Base-by-base conservation (phyloP, 1,140 invertebrate species). In the Cotesia typhae region DNA sequence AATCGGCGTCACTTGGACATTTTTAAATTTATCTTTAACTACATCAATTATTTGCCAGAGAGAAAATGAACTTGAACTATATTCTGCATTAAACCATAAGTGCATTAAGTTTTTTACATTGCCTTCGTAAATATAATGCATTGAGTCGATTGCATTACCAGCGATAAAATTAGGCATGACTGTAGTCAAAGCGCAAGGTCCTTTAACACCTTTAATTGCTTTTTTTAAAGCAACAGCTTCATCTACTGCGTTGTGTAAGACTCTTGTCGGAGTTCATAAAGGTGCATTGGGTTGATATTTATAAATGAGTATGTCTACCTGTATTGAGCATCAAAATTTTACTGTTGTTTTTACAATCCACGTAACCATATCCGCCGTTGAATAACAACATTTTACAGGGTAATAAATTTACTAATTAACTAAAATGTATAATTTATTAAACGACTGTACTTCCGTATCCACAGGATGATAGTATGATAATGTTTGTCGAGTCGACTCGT, bases 271-370 rank as follows among this genome's bases (percentile, higher is more conserved):
- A 5, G 4, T 41, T 41, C 38, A 5, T 41, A 41, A 41, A 41
- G 38, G 38, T 41, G 38, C 4, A 0, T 41, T 5, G 7, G 38
- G 7, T 41, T 5, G 4, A 41, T 41, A 41, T 41, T 41, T 41
- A 64, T 64, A 41, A 4, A 17, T 12, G 61, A 0, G 37, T 3
- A 12, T 9, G 37, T 6, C 28, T 12, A 7, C 61, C 53, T 55
- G 53, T 64, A 55, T 14, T 35, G 38, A 71, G 53, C 28, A 37
- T 47, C 37, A 67, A 20, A 51, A 55, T 63, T 72, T 78, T 67
- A 69, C 67, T 66, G 61, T 4, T 4, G 4, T 17, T 38, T 35
- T 37, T 1, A 41, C 61, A 64, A 37, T 35, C 12, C 14, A 17
- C 28, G 38, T 37, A 64, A 37, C 61, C 61, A 17, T 64, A 64